Evolutionary conservation across 2,888 invertebrate genomes (phyloP).

Genomic region (Polyommatus icarus): DNA sequence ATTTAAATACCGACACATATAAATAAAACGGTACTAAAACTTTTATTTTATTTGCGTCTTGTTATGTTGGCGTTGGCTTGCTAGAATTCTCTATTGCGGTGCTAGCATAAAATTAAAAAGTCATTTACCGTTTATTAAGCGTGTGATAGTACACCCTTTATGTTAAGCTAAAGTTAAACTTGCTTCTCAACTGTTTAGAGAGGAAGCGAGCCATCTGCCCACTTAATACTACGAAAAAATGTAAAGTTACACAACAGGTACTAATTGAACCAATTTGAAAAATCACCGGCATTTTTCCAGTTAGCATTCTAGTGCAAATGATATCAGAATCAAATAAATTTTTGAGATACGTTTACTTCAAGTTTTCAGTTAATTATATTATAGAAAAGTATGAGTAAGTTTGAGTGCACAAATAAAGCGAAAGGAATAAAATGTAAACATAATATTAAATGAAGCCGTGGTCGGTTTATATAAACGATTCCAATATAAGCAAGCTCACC

Average conservation of each 20-base stretch:
- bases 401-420: neutral
- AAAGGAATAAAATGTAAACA: neutral
- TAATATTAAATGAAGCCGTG: neutral
- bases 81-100: neutral
- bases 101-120: neutral
- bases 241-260: neutral
- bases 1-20: conserved; percentile 7
- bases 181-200: neutral
- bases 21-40: neutral
- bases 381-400: neutral
- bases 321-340: neutral
- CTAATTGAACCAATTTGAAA: neutral
- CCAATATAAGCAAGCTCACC: conserved; percentile 54
- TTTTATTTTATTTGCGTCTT: neutral
- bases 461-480: neutral
- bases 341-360: neutral
- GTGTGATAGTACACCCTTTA: neutral
- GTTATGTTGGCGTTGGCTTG: neutral
- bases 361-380: neutral
- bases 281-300: neutral
- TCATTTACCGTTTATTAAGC: neutral
- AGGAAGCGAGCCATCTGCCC: no score
- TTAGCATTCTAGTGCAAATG: neutral
- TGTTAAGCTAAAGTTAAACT: neutral
- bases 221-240: neutral